These are phyloP conservation scores for Drosophila mettleri DNA, from an alignment of 2,888 invertebrate species.

Conservation along the genomic window DNA sequence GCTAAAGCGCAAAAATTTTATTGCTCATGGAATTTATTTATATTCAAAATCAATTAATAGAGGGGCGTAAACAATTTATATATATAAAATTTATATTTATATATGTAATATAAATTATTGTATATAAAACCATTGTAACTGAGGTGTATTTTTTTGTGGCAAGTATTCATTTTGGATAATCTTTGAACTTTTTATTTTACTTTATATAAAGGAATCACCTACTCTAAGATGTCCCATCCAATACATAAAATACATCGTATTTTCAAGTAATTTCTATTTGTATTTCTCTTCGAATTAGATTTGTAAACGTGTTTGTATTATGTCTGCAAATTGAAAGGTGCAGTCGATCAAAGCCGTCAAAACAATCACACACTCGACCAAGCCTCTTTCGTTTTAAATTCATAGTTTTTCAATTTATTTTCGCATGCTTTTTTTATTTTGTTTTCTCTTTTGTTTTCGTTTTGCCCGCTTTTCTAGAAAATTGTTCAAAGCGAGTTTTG, in stretches of 20 bases:
- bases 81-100: background rate
- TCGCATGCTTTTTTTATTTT: background rate
- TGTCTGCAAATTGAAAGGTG: constrained; percentile 25
- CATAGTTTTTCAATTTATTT: constrained; percentile 28
- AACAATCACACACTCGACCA: constrained; percentile 28
- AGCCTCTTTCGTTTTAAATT: constrained; percentile 22
- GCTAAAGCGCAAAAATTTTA: background rate
- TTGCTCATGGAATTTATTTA: background rate
- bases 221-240: no score
- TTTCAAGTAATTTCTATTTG: background rate
- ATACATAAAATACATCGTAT: background rate
- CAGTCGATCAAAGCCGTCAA: constrained; percentile 23
- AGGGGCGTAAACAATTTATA: background rate
- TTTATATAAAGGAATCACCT: no score
- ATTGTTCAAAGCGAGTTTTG: constrained; percentile 45
- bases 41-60: background rate
- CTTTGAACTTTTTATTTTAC: no score
- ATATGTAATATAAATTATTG: no score
- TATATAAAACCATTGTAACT: background rate
- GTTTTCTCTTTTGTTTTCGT: background rate
- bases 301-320: background rate
- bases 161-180: no score
- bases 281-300: background rate
- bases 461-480: constrained; percentile 32
- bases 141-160: no score